Percentiles rank a stretch among this genome's conserved stretches.
Evolutionary conservation across 2,113 vertebrate species (phyloP).

Genomic region (Rhabdornis inornatus): DNA sequence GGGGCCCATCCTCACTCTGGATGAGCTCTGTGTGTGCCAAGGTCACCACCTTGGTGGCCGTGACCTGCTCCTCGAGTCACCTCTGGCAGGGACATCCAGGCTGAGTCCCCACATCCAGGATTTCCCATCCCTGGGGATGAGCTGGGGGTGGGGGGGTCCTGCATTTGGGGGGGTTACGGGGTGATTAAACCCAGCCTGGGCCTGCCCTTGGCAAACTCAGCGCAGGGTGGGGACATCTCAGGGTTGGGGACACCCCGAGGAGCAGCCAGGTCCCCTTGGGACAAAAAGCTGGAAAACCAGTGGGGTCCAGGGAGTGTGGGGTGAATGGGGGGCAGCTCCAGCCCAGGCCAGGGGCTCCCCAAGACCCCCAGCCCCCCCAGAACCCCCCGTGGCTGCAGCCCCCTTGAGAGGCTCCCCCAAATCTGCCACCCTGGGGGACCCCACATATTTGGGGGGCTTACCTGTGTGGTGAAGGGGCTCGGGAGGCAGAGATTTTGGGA

Average conservation of each 20-base stretch:
- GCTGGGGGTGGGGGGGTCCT: background rate
- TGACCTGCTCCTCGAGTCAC: background rate
- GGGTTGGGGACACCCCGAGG: background rate
- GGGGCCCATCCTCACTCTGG: slow-evolving; percentile 60
- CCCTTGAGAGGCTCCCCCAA: background rate
- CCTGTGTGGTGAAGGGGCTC: background rate
- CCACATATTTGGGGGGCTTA: background rate
- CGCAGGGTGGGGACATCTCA: background rate
- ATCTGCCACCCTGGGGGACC: background rate
- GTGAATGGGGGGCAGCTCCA: background rate
- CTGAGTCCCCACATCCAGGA: background rate
- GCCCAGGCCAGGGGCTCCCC: background rate
- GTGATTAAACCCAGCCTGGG: background rate
- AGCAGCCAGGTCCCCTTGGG: background rate
- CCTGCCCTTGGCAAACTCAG: background rate
- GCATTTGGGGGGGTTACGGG: background rate
- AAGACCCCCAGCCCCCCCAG: background rate
- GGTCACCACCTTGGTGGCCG: slow-evolving; percentile 23
- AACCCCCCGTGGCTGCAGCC: background rate
- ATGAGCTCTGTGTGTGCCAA: slow-evolving; percentile 74
- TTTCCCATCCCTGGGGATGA: background rate
- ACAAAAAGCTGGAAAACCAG: background rate
- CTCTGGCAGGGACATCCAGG: background rate
- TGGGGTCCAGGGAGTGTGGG: accelerated
- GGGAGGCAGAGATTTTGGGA: background rate